A percentile compares a stretch with the other conserved stretches of the same genome.
Conservation (phyloP, 1,140 invertebrate species). For the Meloidogyne chitwoodi region DNA sequence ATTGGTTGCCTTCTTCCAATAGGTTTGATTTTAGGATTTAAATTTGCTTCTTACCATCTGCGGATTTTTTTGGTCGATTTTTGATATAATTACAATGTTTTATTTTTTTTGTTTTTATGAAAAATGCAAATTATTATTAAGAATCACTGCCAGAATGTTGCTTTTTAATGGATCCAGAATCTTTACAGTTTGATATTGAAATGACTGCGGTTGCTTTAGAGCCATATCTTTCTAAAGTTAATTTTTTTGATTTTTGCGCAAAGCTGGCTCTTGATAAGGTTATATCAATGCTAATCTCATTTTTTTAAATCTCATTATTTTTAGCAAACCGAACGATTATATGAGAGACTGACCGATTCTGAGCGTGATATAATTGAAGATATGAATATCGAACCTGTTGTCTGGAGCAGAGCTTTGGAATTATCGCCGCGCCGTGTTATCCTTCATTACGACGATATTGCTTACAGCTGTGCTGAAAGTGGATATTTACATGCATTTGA, state of each 20-base stretch:
- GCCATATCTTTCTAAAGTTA: background rate
- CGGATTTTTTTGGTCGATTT: too few relatives aligned
- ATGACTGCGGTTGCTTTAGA: constrained; percentile 11
- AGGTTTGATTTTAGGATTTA: background rate
- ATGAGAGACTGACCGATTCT: background rate
- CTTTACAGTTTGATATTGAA: constrained; percentile 17
- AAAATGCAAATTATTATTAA: too few relatives aligned
- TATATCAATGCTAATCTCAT: background rate
- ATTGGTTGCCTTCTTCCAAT: background rate
- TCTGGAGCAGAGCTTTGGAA: constrained; percentile 17
- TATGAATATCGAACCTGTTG: constrained; percentile 9
- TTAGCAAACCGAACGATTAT: constrained; percentile 14
- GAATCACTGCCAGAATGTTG: background rate
- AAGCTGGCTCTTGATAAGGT: constrained; percentile 20
- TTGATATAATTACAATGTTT: too few relatives aligned
- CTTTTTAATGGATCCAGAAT: background rate
- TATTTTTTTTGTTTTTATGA: too few relatives aligned
- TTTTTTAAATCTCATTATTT: background rate
- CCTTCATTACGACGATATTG: constrained; percentile 18
- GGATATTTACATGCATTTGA: constrained; percentile 17
- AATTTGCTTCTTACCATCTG: too few relatives aligned
- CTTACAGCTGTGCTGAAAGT: constrained; percentile 8
- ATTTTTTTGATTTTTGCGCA: constrained; percentile 17
- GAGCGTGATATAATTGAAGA: background rate
- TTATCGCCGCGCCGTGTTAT: constrained; percentile 18